Evolutionary conservation across 2,888 invertebrate species (phyloP), one percentile per base, ranked within the genome.

Genomic region (Adela reaumurella): DNA sequence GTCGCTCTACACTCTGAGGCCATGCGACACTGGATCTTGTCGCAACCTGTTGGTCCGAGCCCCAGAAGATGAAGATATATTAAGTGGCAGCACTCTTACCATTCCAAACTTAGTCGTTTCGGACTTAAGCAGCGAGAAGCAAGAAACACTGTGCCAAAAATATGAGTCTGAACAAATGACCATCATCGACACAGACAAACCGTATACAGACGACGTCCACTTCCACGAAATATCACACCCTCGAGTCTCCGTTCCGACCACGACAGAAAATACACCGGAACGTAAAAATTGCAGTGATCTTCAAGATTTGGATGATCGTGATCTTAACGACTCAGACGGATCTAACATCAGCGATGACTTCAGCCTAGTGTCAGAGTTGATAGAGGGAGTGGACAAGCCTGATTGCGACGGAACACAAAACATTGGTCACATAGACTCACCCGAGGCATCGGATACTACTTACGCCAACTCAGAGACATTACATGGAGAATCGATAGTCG

Each of bases 351-450:
- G 87, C 62, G 88, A 88, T 58, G 88, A 88, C 63, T 85, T 82
- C 62, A 88, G 88, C 66, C 81, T 88, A 56, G 82, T 83, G 48
- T 88, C 87, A 2, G 88, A 88, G 62, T 84, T 87, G 29, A 77
- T 84, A 45, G 85, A 84, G 52, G 80, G 81, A 49, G 67, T 17
- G 8, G 43, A 43, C 19, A 77, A 74, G 54, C 69, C 72, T 2
- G 73, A 74, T 6, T 52, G 62, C 2, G 72, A 74, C 50, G 81
- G 81, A 47, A 71, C 71, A 16, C 72, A 72, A 60, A 83, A 83
- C 55, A 88, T 92, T 47, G 85, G 86, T 11, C 92, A 92, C 60
- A 92, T 92, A 48, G 92, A 92, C 63, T 92, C 91, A 0, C 90
- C 92, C 0, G 92, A 92, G 72, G 81, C 84, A 11, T 90, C 90